phyloP scores from a whole-genome alignment of 2,888 invertebrate species.

The Notodonta ziczac region DNA sequence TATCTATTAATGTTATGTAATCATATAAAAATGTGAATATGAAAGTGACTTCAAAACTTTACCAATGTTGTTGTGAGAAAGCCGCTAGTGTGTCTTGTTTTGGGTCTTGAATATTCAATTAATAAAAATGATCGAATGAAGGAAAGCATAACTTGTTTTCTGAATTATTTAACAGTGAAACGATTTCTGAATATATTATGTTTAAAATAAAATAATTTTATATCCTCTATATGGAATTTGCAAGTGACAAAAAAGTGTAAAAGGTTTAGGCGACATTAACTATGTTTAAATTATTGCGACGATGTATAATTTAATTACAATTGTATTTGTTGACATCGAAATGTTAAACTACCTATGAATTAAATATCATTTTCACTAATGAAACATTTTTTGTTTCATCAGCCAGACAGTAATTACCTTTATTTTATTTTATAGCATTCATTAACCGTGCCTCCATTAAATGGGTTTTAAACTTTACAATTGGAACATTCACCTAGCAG shows the following conservation, averaged over 20 bases:
- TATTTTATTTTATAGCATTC: conserved; percentile 11
- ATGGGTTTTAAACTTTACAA: neutral
- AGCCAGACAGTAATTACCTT: conserved; percentile 9
- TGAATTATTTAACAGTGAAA: conserved; percentile 66
- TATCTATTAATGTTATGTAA: conserved; percentile 26
- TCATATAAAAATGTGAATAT: conserved; percentile 23
- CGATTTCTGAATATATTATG: conserved; percentile 40
- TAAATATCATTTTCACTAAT: neutral
- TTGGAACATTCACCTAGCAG: neutral
- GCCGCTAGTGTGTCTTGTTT: conserved; percentile 25
- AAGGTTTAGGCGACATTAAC: neutral
- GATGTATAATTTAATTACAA: neutral
- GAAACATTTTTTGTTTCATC: conserved; percentile 8
- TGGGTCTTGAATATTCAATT: conserved; percentile 44
- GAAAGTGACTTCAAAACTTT: conserved; percentile 40
- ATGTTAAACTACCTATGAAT: neutral
- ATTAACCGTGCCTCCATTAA: conserved; percentile 6
- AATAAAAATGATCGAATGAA: conserved; percentile 29
- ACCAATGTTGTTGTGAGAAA: conserved; percentile 30
- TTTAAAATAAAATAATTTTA: conserved; percentile 6
- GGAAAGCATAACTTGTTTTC: conserved; percentile 42
- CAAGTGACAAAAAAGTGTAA: neutral
- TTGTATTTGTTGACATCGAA: neutral
- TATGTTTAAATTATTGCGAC: neutral
- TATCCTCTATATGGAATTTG: neutral